Evolutionary conservation across 2,888 invertebrate species (phyloP), one percentile per base, ranked within the genome.

Genomic region (Agrilus cyanescens): DNA sequence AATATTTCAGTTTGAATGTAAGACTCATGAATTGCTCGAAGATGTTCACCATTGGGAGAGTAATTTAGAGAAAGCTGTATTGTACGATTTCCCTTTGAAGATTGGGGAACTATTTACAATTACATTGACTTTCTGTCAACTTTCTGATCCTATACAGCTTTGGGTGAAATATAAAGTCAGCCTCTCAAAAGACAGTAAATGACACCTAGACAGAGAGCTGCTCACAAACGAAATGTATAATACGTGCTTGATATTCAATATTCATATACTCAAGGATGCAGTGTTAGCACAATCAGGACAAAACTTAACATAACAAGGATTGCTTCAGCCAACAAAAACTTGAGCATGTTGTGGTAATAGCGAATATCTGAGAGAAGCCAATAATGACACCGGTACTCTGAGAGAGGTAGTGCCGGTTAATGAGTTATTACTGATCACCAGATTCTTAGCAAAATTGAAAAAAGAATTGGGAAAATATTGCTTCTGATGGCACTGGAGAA

Each of bases 401-500:
- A 10, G 10, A 10, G 13, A 12, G 10, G 10, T n/a, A 8, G 35
- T 34, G 10, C 13, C 10, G 13, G 10, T 8, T n/a, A 34, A 34
- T 34, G 35, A 34, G 13, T 10, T 8, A 13, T n/a, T 10, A 34
- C 35, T 34, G 35, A 12, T 12, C 10, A 12, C 8, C 12, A 12
- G 12, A 31, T 12, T n/a, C n/a, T n/a, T n/a, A n/a, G n/a, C n/a
- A n/a, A n/a, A n/a, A n/a, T n/a, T n/a, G n/a, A n/a, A n/a, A n/a
- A n/a, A n/a, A n/a, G n/a, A n/a, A n/a, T n/a, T n/a, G n/a, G n/a
- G n/a, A n/a, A n/a, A n/a, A n/a, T n/a, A n/a, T n/a, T 49, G 52
- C 53, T 15, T 49, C 52, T 14, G 54, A 53, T 31, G 53, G 63
- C 12, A 62, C 61, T 43, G 66, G 63, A 4, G 65, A 66, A 55